Conservation (phyloP, 2,888 invertebrate genomes). For the Sthenelais limicola region DNA sequence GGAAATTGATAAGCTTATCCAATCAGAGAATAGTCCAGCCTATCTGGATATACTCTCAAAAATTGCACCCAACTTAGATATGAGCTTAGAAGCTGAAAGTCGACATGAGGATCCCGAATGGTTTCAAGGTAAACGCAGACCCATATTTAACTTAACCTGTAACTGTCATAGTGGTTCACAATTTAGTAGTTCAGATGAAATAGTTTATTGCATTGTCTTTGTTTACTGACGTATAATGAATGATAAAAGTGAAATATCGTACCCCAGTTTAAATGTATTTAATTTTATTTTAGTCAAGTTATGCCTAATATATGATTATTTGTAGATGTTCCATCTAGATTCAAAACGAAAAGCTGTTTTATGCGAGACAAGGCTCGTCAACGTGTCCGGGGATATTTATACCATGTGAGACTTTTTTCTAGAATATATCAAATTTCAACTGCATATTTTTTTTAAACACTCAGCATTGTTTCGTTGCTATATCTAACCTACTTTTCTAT, state of each 20-base stretch:
- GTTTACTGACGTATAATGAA: too few species aligned
- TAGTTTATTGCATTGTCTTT: too few species aligned
- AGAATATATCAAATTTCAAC: too few species aligned
- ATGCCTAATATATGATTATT: constrained; percentile 5
- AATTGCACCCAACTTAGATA: constrained; percentile 1
- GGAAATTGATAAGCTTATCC: too few species aligned
- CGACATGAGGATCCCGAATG: constrained; percentile 31
- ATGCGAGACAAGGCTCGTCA: constrained; percentile 32
- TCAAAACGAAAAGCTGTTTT: constrained; percentile 25
- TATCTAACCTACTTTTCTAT: neutral
- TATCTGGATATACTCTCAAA: constrained; percentile 23
- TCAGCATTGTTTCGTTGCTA: too few species aligned
- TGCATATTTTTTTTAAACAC: too few species aligned
- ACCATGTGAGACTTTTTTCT: constrained; percentile 40
- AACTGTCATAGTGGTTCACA: too few species aligned
- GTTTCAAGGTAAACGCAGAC: constrained; percentile 20
- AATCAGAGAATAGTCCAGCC: neutral
- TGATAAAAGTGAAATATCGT: too few species aligned
- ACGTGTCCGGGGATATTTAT: constrained; percentile 29
- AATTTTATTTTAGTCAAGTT: neutral
- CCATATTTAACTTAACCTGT: neutral
- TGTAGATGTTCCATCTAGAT: constrained; percentile 35
- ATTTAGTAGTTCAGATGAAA: too few species aligned
- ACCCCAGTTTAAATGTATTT: too few species aligned
- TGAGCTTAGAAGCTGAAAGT: constrained; percentile 9